Evolutionary conservation across 2,888 invertebrate species (phyloP), one percentile per base, ranked within the genome.

Genomic region (Andrena minutula): DNA sequence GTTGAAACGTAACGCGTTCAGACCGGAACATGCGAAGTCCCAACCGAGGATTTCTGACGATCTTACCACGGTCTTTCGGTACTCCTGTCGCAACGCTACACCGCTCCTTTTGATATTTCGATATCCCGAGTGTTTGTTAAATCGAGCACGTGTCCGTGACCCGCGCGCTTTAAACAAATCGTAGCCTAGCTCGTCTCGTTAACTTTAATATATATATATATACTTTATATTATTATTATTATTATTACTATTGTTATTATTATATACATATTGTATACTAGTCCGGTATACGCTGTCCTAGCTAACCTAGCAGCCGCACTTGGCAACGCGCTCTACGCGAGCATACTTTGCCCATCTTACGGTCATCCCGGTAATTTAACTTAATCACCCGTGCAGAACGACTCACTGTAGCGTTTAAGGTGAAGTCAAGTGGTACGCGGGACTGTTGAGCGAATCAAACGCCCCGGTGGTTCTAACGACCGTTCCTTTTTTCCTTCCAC

Each of bases 281-380:
- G 92, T 92, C 92, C 90, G 92, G 92, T 92, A 92, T 92, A 92
- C 92, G 89, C 92, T 91, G 89, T 92, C 92, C 91, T 92, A 91
- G 86, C 85, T 88, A 89, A 88, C 85, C 78, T 83, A 88, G 71
- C 84, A 77, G 79, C 79, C 77, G 85, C 82, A 84, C 77, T 82
- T 82, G 79, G 74, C 51, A 16, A 41, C 32, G 61, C 71, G 58
- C 83, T 70, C 58, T 32, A 79, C 61, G 66, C 65, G 79, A 75
- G 65, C 60, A 65, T 74, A 72, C 60, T 63, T 66, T 77, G 71
- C 79, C 69, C 76, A 81, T 41, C 70, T 30, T 47, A 66, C 76
- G 58, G 60, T 70, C 73, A 79, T 79, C 64, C 47, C 64, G 61
- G 74, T 70, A 85, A 83, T 70, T 85, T 83, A 84, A 86, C 71